These are phyloP conservation scores for Diachasma alloeum DNA, from an alignment of 1,140 invertebrate genomes.

Conservation along the genomic window DNA sequence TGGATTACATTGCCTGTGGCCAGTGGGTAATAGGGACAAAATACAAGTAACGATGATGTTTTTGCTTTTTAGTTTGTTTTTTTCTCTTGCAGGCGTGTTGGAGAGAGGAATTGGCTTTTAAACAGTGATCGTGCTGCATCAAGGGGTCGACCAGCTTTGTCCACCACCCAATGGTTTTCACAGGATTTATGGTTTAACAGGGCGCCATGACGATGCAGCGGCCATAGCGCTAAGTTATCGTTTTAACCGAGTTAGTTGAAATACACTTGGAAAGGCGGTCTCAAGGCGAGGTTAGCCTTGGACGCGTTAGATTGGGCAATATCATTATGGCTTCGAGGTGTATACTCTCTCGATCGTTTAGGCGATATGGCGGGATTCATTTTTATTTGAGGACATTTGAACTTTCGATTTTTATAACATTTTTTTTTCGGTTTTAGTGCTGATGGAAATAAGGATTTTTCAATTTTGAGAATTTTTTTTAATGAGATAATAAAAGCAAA, in stretches of 20 bases:
- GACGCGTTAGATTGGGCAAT: conserved; percentile 66
- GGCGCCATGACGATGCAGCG: neutral
- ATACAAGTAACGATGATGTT: neutral
- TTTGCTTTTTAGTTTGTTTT: neutral
- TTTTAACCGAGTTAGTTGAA: conserved; percentile 44
- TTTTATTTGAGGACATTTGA: too few species aligned
- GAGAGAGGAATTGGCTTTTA: neutral
- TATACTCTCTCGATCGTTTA: too few species aligned
- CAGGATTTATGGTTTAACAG: neutral
- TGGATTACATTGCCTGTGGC: neutral
- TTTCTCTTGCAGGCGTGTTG: neutral
- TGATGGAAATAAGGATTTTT: too few species aligned
- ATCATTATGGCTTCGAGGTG: conserved; percentile 37
- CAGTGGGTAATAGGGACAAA: neutral
- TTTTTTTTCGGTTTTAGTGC: too few species aligned
- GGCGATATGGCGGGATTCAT: too few species aligned
- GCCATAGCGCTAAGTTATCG: neutral
- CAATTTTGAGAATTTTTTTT: too few species aligned
- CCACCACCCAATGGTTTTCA: neutral
- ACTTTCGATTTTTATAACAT: too few species aligned
- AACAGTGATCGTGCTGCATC: neutral
- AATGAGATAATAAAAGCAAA: too few species aligned
- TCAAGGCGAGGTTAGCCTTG: conserved; percentile 64
- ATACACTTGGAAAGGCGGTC: conserved; percentile 61
- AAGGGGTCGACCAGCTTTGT: neutral